Evolutionary conservation across 2,113 vertebrate species (phyloP).

Genomic region (Aphelocoma coerulescens): DNA sequence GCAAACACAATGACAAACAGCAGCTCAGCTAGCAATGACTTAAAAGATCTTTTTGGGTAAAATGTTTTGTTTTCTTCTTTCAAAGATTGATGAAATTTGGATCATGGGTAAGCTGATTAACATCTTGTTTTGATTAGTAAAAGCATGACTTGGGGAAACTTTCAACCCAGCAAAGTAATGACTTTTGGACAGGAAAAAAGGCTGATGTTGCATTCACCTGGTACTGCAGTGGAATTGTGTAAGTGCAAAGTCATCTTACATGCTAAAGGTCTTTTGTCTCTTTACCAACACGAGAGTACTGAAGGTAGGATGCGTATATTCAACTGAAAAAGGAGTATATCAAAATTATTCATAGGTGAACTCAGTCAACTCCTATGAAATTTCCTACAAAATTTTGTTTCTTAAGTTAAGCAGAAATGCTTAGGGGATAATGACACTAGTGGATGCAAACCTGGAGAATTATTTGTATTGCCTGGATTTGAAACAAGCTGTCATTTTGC

Average conservation of each 20-base stretch:
- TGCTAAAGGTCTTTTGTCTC: background rate
- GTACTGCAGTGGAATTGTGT: background rate
- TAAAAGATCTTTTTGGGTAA: constrained; percentile 97
- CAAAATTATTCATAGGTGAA: background rate
- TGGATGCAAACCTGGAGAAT: background rate
- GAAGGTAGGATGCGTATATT: background rate
- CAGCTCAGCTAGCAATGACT: constrained; percentile 89
- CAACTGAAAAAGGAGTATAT: background rate
- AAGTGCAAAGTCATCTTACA: background rate
- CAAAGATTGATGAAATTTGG: constrained; percentile 40
- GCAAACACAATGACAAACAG: constrained; percentile 81
- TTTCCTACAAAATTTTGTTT: background rate
- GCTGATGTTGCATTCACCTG: constrained; percentile 18
- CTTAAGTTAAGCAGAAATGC: background rate
- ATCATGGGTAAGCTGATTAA: constrained; percentile 68
- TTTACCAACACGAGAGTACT: background rate
- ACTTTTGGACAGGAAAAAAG: constrained; percentile 25
- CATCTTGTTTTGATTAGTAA: constrained; percentile 36
- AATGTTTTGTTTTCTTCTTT: constrained; percentile 7
- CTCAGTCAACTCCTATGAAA: background rate
- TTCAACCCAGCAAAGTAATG: constrained; percentile 4
- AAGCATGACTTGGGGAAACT: constrained; percentile 40
- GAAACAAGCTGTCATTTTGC: background rate
- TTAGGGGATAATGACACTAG: background rate
- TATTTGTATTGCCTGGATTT: background rate